phyloP scores from a whole-genome alignment of 2,888 invertebrate genomes.

The Blastobasis adustella region DNA sequence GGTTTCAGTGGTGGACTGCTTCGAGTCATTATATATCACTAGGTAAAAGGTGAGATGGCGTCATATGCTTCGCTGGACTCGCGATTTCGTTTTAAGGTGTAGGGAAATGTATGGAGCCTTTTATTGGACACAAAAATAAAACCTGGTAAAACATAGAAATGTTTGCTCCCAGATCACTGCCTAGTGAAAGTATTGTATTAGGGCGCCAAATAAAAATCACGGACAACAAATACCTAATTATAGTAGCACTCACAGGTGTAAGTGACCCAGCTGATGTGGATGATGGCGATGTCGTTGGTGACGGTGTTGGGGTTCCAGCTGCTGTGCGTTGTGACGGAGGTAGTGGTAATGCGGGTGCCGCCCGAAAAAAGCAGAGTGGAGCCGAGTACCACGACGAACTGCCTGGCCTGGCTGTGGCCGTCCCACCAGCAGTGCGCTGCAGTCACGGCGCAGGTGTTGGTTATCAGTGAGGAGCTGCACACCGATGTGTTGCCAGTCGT shows the following conservation, averaged over 20 bases:
- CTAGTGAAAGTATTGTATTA: too few species aligned
- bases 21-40: too few species aligned
- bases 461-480: constrained; percentile 31
- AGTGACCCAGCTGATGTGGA: constrained; percentile 14
- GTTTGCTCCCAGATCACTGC: too few species aligned
- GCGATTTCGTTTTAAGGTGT: too few species aligned
- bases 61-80: too few species aligned
- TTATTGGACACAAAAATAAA: too few species aligned
- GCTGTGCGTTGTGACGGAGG: constrained; percentile 21
- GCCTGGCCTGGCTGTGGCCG: constrained; percentile 11
- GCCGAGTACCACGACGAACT: constrained; percentile 27
- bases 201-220: background rate
- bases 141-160: too few species aligned
- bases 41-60: too few species aligned
- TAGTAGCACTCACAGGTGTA: constrained; percentile 17
- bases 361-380: constrained; percentile 26
- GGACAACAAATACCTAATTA: background rate
- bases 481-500: constrained; percentile 18
- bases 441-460: constrained; percentile 23
- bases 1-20: too few species aligned
- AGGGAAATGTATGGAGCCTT: too few species aligned
- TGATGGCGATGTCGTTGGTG: constrained; percentile 31
- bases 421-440: constrained; percentile 26
- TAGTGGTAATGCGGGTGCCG: constrained; percentile 24
- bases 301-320: constrained; percentile 18